phyloP scores from a whole-genome alignment of 2,888 invertebrate species.

The Chironomus riparius region DNA sequence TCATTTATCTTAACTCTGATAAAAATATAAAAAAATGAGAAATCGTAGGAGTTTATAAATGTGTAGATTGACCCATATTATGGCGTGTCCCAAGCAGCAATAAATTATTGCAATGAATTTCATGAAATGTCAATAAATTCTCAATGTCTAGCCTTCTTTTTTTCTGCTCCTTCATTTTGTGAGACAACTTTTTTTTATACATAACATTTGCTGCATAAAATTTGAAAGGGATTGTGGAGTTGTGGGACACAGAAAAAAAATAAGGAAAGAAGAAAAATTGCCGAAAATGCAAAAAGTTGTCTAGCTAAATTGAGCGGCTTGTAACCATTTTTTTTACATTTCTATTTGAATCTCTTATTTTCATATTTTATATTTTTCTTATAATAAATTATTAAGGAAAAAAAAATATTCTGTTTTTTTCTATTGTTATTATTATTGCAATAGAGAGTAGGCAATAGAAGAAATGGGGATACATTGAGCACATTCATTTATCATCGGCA shows the following conservation, averaged over 20 bases:
- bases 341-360: background rate
- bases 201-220: background rate
- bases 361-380: no score
- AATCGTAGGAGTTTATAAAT: background rate
- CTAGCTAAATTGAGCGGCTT: background rate
- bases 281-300: constrained; percentile 6
- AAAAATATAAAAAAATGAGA: background rate
- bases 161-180: background rate
- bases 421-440: background rate
- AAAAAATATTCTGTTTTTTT: background rate
- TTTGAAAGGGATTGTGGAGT: background rate
- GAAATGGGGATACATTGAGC: background rate
- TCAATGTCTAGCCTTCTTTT: background rate
- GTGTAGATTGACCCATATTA: background rate
- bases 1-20: no score
- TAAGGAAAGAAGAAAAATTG: background rate
- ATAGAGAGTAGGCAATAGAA: background rate
- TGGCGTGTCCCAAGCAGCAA: background rate
- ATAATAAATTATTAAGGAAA: no score
- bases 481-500: background rate
- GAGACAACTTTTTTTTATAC: background rate
- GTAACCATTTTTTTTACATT: background rate
- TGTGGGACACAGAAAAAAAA: background rate
- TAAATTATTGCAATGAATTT: background rate
- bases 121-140: background rate